Evolutionary conservation across 2,888 invertebrate genomes (phyloP).

Genomic region (Labia minor): DNA sequence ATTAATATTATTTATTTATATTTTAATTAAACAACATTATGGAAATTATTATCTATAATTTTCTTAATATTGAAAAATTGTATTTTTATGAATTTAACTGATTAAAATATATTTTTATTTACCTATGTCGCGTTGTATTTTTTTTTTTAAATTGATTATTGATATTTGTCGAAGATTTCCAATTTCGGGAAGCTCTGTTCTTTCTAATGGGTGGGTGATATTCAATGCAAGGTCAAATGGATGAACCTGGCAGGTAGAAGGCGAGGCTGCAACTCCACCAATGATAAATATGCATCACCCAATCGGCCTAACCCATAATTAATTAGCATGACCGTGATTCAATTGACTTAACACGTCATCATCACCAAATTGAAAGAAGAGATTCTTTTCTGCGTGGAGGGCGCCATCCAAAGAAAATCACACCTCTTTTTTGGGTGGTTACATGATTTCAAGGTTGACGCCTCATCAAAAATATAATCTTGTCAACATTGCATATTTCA

Average conservation of each 20-base stretch:
- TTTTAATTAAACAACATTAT: too few species aligned
- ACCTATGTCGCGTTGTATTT: too few species aligned
- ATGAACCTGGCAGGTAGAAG: not conserved
- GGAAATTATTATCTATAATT: too few species aligned
- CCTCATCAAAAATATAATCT: not conserved
- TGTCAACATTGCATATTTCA: not conserved
- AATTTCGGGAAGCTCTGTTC: too few species aligned
- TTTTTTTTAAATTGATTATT: too few species aligned
- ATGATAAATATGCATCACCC: not conserved
- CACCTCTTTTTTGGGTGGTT: not conserved
- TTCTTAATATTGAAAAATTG: too few species aligned
- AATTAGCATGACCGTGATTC: not conserved
- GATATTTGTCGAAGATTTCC: not conserved
- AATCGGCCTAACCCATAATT: not conserved
- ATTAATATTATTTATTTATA: too few species aligned
- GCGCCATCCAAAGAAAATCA: not conserved
- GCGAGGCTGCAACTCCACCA: not conserved
- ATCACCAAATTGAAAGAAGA: not conserved
- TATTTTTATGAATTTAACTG: too few species aligned
- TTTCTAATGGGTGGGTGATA: too few species aligned
- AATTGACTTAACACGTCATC: not conserved
- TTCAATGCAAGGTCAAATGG: too few species aligned
- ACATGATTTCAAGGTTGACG: not conserved
- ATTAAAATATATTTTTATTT: too few species aligned
- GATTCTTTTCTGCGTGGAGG: too few species aligned